These are phyloP conservation scores for Polyodon spathula DNA, from an alignment of 2,113 vertebrate species.

Conservation along the genomic window DNA sequence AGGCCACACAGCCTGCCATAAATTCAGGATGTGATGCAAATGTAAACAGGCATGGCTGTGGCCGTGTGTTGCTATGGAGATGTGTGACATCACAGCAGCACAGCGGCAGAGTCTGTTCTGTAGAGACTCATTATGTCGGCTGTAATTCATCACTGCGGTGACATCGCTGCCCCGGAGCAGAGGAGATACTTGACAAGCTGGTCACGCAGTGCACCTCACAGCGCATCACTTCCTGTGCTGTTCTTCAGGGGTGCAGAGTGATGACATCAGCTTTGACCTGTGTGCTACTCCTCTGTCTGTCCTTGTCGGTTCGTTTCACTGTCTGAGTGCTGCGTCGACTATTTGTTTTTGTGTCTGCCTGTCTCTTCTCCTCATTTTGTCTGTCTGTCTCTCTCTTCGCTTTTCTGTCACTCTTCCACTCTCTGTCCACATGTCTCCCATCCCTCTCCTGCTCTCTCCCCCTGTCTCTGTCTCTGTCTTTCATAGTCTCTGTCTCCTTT, in stretches of 20 bases:
- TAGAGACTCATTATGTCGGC: slow-evolving; percentile 2
- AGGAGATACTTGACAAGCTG: not conserved
- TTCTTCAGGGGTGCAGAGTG: too few relatives aligned
- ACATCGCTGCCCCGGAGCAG: not conserved
- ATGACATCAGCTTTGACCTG: not conserved
- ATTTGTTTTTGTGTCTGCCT: slow-evolving; percentile 32
- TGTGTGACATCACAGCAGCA: not conserved
- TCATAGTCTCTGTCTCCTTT: too few relatives aligned
- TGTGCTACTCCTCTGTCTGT: not conserved
- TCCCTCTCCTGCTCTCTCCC: too few relatives aligned
- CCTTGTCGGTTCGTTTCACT: not conserved
- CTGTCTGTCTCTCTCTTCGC: not conserved
- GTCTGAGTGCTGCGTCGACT: slow-evolving; percentile 33
- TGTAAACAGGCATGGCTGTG: not conserved
- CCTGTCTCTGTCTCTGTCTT: too few relatives aligned
- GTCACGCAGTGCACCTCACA: not conserved
- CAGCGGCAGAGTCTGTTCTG: not conserved
- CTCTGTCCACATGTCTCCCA: too few relatives aligned
- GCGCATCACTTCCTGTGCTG: not conserved
- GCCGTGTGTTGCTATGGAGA: not conserved
- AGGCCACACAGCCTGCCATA: not conserved
- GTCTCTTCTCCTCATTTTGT: too few relatives aligned
- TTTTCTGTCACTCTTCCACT: too few relatives aligned
- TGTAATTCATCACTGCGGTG: slow-evolving; percentile 1
- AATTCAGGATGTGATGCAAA: not conserved